Percentiles rank a stretch among this genome's conserved stretches.
These are phyloP conservation scores for Acanthacorydalis orientalis DNA, from an alignment of 2,888 invertebrate genomes.

Conservation along the genomic window DNA sequence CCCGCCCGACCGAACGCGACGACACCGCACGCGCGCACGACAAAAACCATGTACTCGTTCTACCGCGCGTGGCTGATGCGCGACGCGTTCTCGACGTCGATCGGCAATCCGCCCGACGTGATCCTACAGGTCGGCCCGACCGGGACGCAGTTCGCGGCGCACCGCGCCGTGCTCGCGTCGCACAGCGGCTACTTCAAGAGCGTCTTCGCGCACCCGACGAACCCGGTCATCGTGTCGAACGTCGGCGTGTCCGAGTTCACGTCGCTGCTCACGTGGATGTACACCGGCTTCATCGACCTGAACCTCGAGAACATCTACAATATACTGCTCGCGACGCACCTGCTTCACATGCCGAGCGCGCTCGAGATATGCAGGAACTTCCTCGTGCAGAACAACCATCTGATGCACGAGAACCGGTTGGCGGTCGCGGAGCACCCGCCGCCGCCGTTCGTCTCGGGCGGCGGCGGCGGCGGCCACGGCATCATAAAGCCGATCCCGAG, in stretches of 20 bases:
- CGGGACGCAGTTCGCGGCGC: slow-evolving; percentile 49
- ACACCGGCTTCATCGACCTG: slow-evolving; percentile 53
- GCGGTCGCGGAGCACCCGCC: slow-evolving; percentile 4
- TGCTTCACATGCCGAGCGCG: slow-evolving; percentile 56
- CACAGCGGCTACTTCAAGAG: slow-evolving; percentile 59
- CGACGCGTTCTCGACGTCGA: slow-evolving; percentile 13
- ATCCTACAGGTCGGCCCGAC: slow-evolving; percentile 43
- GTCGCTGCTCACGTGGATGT: slow-evolving; percentile 54
- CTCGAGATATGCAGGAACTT: slow-evolving; percentile 49
- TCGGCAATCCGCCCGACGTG: slow-evolving; percentile 38
- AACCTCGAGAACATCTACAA: slow-evolving; percentile 54
- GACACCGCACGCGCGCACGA: too few species aligned
- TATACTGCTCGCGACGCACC: slow-evolving; percentile 51
- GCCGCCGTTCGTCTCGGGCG: slow-evolving; percentile 6
- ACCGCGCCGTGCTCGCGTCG: slow-evolving; percentile 42
- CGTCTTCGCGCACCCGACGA: slow-evolving; percentile 27
- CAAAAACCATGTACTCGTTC: slow-evolving; percentile 24
- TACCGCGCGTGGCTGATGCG: slow-evolving; percentile 27
- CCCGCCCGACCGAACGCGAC: too few species aligned
- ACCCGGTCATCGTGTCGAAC: slow-evolving; percentile 32
- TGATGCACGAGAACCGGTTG: slow-evolving; percentile 10
- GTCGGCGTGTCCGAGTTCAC: slow-evolving; percentile 45
- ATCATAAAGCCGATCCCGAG: slow-evolving; percentile 40
- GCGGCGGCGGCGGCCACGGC: slow-evolving; percentile 13
- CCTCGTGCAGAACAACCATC: slow-evolving; percentile 34